phyloP scores from a whole-genome alignment of 2,797 vertebrate species.

The Macropodus opercularis region DNA sequence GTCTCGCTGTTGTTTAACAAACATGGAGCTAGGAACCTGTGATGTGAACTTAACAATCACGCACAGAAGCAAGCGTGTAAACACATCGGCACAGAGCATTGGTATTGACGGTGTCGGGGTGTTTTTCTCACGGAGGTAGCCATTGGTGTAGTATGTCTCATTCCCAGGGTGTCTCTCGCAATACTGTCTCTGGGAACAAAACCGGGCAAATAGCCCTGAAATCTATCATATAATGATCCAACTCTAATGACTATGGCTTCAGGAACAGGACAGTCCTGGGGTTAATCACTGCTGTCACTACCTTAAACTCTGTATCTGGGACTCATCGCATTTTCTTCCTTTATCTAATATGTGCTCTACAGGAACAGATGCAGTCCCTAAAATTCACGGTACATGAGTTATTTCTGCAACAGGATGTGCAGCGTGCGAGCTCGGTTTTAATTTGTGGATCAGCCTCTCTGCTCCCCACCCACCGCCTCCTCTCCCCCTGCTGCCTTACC shows the following conservation, averaged over 20 bases:
- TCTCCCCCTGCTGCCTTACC: slow-evolving; percentile 54
- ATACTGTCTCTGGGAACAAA: slow-evolving; percentile 82
- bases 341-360: background rate
- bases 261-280: slow-evolving; percentile 64
- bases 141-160: slow-evolving; percentile 87
- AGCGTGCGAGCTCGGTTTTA: slow-evolving; percentile 2
- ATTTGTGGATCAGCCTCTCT: slow-evolving; percentile 12
- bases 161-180: slow-evolving; percentile 88
- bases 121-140: slow-evolving; percentile 84
- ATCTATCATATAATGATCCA: slow-evolving; percentile 93
- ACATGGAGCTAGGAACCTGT: background rate
- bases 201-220: slow-evolving; percentile 86
- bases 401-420: slow-evolving; percentile 2
- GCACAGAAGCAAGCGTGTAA: background rate
- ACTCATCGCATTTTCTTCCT: slow-evolving; percentile 41
- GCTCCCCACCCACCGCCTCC: slow-evolving; percentile 11
- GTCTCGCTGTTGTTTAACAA: background rate
- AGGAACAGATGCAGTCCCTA: background rate
- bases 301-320: slow-evolving; percentile 68
- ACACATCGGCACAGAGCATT: slow-evolving; percentile 42
- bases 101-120: slow-evolving; percentile 58
- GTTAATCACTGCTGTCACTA: slow-evolving; percentile 68
- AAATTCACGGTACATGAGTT: background rate
- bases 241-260: slow-evolving; percentile 75
- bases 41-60: slow-evolving; percentile 4